These are phyloP conservation scores for Drosophila tropicalis DNA, from an alignment of 1,140 invertebrate genomes.

Conservation along the genomic window DNA sequence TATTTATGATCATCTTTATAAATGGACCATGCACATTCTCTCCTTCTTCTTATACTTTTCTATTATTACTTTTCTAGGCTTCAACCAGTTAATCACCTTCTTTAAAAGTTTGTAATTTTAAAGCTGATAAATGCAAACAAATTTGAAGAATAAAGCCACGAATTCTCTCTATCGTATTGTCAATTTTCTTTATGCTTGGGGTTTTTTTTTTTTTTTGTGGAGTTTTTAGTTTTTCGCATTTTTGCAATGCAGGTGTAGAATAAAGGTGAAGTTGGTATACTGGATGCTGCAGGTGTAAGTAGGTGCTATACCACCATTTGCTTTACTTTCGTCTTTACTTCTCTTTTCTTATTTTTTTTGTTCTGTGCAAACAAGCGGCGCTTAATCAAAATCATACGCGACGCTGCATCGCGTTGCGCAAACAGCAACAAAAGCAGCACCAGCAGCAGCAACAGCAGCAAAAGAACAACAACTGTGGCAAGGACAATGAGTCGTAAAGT, in stretches of 20 bases:
- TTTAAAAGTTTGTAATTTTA: no score
- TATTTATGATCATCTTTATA: no score
- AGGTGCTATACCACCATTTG: not conserved
- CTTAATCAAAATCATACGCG: constrained; percentile 80
- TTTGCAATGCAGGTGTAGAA: constrained; percentile 19
- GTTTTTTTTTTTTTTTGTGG: constrained; percentile 29
- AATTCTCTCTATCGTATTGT: not conserved
- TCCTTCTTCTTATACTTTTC: no score
- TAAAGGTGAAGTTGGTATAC: not conserved
- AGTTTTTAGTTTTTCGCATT: constrained; percentile 58
- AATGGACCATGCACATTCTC: no score
- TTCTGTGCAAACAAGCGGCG: constrained; percentile 56
- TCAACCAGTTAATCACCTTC: no score
- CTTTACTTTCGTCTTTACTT: not conserved
- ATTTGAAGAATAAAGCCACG: no score
- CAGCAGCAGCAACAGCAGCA: constrained; percentile 27
- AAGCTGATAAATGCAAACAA: no score
- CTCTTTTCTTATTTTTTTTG: constrained; percentile 21
- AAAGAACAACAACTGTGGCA: constrained; percentile 24
- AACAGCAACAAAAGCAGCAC: constrained; percentile 18
- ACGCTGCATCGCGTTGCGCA: constrained; percentile 64
- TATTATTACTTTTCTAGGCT: no score
- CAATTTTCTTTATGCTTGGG: not conserved
- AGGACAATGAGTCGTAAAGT: constrained; percentile 69
- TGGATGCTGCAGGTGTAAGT: not conserved